These are phyloP conservation scores for Tapirus terrestris DNA, from an alignment of 2,113 vertebrate genomes.

Conservation along the genomic window DNA sequence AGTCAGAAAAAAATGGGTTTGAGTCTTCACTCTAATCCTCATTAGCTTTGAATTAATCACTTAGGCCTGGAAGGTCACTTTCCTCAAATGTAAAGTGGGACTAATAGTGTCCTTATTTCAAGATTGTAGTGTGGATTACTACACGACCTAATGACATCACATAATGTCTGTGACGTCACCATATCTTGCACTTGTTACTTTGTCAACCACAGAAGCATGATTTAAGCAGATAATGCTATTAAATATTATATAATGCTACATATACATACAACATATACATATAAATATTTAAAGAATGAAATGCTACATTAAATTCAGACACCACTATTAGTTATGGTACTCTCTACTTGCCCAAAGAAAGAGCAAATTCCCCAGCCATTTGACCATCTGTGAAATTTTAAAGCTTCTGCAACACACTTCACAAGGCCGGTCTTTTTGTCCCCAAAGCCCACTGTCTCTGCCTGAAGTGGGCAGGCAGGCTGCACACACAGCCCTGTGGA, in stretches of 20 bases:
- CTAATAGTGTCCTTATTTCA: background rate
- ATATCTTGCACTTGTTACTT: background rate
- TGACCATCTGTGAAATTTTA: slow-evolving; percentile 64
- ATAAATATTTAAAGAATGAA: background rate
- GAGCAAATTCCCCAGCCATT: slow-evolving; percentile 28
- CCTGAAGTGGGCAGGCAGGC: slow-evolving; percentile 53
- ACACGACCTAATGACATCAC: background rate
- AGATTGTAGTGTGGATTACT: background rate
- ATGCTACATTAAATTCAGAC: background rate
- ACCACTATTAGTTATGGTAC: background rate
- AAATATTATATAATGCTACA: background rate
- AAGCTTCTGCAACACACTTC: slow-evolving; percentile 56
- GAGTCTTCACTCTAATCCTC: background rate
- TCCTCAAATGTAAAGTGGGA: background rate
- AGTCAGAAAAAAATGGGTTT: background rate
- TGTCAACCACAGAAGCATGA: background rate
- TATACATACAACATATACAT: fast-evolving
- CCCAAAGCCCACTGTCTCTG: slow-evolving; percentile 35
- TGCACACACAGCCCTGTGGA: background rate
- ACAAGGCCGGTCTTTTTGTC: slow-evolving; percentile 46
- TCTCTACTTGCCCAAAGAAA: background rate
- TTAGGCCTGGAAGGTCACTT: background rate
- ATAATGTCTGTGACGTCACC: background rate
- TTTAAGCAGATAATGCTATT: background rate
- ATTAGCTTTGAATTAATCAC: slow-evolving; percentile 33